Conservation (phyloP, 1,140 invertebrate species). For the Plodia interpunctella region DNA sequence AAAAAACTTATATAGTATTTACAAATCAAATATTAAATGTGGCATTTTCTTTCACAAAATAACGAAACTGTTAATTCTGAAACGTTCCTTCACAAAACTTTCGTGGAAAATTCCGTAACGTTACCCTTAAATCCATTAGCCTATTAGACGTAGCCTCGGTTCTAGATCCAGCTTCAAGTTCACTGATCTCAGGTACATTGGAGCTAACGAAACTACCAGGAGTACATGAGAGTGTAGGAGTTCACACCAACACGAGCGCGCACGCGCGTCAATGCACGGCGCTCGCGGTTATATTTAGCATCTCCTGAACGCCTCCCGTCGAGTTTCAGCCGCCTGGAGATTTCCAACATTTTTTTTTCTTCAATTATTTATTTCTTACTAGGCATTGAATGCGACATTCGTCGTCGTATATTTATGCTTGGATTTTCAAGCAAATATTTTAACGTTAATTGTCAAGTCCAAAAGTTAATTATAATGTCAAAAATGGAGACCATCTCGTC, state of each 20-base stretch:
- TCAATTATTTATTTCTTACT: conserved; percentile 45
- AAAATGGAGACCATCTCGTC: no score
- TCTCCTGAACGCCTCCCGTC: conserved; percentile 49
- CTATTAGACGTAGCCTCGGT: not conserved
- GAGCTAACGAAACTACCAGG: conserved; percentile 27
- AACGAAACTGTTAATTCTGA: no score
- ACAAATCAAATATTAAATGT: no score
- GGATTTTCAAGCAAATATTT: no score
- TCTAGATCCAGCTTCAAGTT: conserved; percentile 17
- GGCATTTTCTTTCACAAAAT: no score
- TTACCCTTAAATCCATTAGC: not conserved
- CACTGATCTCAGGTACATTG: conserved; percentile 26
- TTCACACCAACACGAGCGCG: conserved; percentile 31
- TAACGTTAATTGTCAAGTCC: no score
- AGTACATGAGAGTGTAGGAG: conserved; percentile 22
- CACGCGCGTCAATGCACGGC: conserved; percentile 55
- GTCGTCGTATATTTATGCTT: not conserved
- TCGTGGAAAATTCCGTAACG: no score
- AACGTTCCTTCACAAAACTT: no score
- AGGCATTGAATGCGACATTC: no score
- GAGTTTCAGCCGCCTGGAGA: conserved; percentile 49
- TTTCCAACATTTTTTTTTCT: conserved; percentile 60
- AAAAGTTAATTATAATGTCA: no score
- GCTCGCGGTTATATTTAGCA: conserved; percentile 61
- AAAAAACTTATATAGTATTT: no score